phyloP scores from a whole-genome alignment of 2,797 vertebrate genomes.

The Scolopax rusticola region DNA sequence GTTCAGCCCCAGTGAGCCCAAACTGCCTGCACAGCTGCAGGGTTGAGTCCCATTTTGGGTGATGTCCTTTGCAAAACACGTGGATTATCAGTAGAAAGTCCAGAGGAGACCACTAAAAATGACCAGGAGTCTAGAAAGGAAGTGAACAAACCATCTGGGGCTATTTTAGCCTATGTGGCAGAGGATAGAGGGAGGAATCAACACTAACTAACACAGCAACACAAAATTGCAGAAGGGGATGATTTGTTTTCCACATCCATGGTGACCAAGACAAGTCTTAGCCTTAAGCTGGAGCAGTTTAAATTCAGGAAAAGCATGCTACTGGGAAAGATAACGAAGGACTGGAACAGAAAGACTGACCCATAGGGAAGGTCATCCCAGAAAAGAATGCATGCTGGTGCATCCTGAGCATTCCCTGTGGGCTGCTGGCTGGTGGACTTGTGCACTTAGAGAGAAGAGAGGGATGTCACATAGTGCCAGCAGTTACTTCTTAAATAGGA shows the following conservation, averaged over 20 bases:
- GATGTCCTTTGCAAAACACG: background rate
- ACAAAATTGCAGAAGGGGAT: background rate
- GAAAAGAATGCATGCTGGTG: background rate
- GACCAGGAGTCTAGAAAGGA: background rate
- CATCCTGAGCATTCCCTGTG: fast-evolving
- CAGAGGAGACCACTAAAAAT: background rate
- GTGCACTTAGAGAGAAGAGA: background rate
- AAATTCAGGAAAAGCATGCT: background rate
- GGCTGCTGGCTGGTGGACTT: background rate
- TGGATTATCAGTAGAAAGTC: background rate
- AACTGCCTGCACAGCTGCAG: background rate
- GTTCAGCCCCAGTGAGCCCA: background rate
- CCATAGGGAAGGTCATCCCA: background rate
- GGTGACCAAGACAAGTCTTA: background rate
- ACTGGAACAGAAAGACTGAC: background rate
- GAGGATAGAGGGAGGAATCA: background rate
- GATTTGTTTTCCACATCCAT: background rate
- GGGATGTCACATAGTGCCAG: background rate
- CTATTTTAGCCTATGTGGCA: background rate
- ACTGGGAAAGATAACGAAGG: background rate
- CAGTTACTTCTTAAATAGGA: background rate
- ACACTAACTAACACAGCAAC: background rate
- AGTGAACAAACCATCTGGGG: background rate
- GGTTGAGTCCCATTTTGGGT: background rate
- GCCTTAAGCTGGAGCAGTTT: background rate